Base-by-base conservation (phyloP, 2,888 invertebrate genomes). In the Xanthorhoe designata region DNA sequence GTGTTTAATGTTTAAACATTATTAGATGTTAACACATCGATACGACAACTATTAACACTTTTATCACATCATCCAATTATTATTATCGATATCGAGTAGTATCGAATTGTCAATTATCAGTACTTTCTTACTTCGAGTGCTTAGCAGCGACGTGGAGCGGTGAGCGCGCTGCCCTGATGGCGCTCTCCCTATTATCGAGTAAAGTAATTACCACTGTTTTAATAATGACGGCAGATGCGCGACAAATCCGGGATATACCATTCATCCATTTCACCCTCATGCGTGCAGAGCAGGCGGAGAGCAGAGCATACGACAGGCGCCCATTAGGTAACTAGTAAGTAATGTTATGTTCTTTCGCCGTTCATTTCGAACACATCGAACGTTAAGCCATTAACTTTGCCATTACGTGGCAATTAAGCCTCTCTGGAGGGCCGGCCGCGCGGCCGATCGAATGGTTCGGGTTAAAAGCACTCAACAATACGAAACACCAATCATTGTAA, bases 401-500 rank as follows among this genome's bases (percentile, higher is more conserved):
- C 58, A 58, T 42, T 51, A 59, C 59, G 35, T n/a, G 38, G 51
- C 51, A 59, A 59, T 59, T 52, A 52, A 51, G 50, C 38, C 42
- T 42, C 49, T 35, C 18, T 13, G 49, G 15, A 18, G 47, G 13
- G 2, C 35, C 9, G 51, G 24, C 24, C 38, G 13, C 9, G 19
- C 9, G 51, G 24, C 24, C 38, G 51, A 51, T 59, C 59, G 42
- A 24, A 59, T 50, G 24, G 24, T 58, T 56, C 51, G 47, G 47
- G 32, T 56, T 42, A 45, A 42, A 55, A 59, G 56, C 51, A 35
- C 35, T 10, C 17, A 29, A 42, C 66, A 49, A 42, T 42, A 18
- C 53, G 54, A 50, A 58, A 54, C 62, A 51, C 58, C 66, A 50
- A 59, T 59, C 62, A 66, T 51, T 51, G 66, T 17, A 62, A 66